Evolutionary conservation across 2,888 invertebrate species (phyloP).

Genomic region (Euzetes globulus): DNA sequence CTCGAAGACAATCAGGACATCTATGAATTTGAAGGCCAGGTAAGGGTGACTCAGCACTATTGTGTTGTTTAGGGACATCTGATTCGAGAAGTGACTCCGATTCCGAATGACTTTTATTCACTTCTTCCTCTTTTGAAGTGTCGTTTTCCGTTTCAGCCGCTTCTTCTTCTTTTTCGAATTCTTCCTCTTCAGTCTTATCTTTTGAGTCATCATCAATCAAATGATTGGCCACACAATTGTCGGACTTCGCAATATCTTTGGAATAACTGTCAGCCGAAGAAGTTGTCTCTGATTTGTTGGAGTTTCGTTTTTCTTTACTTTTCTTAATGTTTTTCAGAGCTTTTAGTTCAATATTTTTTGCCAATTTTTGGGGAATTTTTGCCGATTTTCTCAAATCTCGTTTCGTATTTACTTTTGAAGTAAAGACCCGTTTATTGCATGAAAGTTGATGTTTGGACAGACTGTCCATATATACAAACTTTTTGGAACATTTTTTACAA

Average conservation of each 20-base stretch:
- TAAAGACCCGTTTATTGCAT: constrained; percentile 16
- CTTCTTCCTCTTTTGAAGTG: not conserved
- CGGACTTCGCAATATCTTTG: not conserved
- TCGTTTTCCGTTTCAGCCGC: not conserved
- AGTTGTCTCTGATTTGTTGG: not conserved
- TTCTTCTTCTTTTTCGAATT: not conserved
- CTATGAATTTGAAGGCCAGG: not conserved
- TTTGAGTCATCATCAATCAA: not conserved
- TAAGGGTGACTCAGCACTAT: not conserved
- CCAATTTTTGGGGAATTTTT: not conserved
- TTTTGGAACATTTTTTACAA: constrained; percentile 27
- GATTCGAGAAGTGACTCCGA: no score
- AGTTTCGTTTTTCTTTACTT: not conserved
- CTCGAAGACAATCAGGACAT: constrained; percentile 29
- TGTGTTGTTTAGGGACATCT: no score
- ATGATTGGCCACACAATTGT: not conserved
- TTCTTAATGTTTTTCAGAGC: not conserved
- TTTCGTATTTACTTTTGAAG: not conserved
- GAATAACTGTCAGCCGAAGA: not conserved
- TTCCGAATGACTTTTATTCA: not conserved
- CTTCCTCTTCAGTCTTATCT: constrained; percentile 4
- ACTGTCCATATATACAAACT: constrained; percentile 15
- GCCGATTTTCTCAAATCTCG: not conserved
- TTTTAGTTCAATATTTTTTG: not conserved
- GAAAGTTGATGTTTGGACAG: constrained; percentile 29